Evolutionary conservation across 1,140 invertebrate species (phyloP), one percentile per base, ranked within the genome.

Genomic region (Drosophila albomicans): DNA sequence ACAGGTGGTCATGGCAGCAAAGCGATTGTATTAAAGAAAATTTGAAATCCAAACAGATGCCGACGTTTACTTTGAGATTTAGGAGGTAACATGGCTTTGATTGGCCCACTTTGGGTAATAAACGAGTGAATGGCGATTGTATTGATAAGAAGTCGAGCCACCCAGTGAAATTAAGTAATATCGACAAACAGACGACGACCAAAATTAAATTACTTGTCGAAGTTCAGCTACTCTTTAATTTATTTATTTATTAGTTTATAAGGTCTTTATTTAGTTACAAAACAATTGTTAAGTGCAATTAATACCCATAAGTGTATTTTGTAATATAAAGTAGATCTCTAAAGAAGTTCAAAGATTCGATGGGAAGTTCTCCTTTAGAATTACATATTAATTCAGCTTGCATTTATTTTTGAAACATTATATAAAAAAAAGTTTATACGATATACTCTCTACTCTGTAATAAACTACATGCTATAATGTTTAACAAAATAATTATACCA

Each of bases 21-120:
- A 67, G 30, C 84, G 10, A 72, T 91, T 78, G 93, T 91, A 10
- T 65, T 91, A 10, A 91, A 91, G 68, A 91, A 91, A 73, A 82
- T 91, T 65, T 81, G 41, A 43, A 52, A 25, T 25, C 20, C 20
- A 25, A 52, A n/a, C 20, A 35, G 25, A 43, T 38, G 11, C 7
- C 20, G 48, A 20, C 28, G 49, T 38, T 75, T 62, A 16, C 35
- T 61, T 71, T 52, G 25, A 68, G 74, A 81, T 78, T 65, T 67
- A 56, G 45, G 15, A 62, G 38, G 59, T 16, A 65, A 46, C 15
- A 52, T 54, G 35, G 16, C 65, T 57, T 48, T 15, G 51, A 75
- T 59, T 75, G 16, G 20, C 57, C 41, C 52, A 48, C 7, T 28
- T 57, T 30, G 46, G 30, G 66, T 38, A 46, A 35, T 65, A 66